Conservation (phyloP, 2,113 vertebrate genomes). For the Apeltes quadracus region DNA sequence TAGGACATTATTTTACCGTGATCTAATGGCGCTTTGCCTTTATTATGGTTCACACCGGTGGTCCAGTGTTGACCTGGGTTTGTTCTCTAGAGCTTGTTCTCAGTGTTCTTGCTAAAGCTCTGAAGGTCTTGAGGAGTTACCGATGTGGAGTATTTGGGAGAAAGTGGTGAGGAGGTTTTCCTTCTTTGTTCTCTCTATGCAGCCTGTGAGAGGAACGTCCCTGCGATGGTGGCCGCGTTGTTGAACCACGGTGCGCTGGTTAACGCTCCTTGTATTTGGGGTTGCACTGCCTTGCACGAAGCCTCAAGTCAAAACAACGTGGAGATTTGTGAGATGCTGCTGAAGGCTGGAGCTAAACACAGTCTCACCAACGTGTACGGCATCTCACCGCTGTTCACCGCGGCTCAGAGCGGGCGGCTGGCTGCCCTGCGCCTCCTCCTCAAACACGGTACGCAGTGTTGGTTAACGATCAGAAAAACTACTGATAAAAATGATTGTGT, state of each 20-base stretch:
- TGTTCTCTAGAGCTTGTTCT: not conserved
- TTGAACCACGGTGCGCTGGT: slow-evolving; percentile 81
- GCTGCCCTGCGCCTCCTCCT: slow-evolving; percentile 86
- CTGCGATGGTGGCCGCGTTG: slow-evolving; percentile 80
- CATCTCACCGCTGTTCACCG: slow-evolving; percentile 89
- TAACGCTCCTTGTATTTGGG: slow-evolving; percentile 85
- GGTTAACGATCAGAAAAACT: no score
- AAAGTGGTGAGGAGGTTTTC: not conserved
- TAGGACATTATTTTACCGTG: not conserved
- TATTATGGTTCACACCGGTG: no score
- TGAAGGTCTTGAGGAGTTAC: no score
- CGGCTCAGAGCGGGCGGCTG: slow-evolving; percentile 88
- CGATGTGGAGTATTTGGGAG: not conserved
- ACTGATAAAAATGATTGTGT: no score
- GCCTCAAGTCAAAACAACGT: slow-evolving; percentile 84
- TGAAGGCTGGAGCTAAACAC: slow-evolving; percentile 88
- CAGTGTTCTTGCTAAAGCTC: no score
- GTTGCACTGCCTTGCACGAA: slow-evolving; percentile 92
- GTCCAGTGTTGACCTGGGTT: no score
- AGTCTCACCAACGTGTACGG: slow-evolving; percentile 85
- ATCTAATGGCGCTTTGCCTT: no score
- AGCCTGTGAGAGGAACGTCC: slow-evolving; percentile 89
- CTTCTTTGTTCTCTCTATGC: not conserved
- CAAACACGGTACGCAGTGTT: slow-evolving; percentile 69
- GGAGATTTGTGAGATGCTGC: slow-evolving; percentile 89